Percentiles rank a stretch among this genome's conserved stretches.
These are phyloP conservation scores for Hypotaenidia okinawae DNA, from an alignment of 2,797 vertebrate species.

Conservation along the genomic window DNA sequence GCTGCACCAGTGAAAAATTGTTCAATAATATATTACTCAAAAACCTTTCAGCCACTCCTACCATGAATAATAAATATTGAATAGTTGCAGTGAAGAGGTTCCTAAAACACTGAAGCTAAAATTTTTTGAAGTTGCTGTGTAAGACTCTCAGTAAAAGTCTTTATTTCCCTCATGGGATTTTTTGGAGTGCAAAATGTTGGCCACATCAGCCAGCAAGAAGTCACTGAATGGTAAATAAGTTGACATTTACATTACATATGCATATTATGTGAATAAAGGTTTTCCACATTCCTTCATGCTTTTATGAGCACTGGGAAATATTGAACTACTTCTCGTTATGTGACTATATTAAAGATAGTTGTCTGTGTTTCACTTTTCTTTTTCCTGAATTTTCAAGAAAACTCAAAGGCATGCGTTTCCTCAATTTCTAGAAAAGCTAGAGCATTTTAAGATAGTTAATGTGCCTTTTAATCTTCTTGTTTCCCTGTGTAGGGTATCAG, in stretches of 20 bases:
- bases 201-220: neutral
- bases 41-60: neutral
- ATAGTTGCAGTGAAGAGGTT: neutral
- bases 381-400: neutral
- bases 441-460: neutral
- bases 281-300: neutral
- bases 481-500: neutral
- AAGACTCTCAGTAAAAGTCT: neutral
- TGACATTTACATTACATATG: neutral
- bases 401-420: neutral
- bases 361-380: neutral
- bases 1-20: neutral
- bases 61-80: neutral
- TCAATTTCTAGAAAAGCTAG: neutral
- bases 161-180: neutral
- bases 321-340: neutral
- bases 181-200: neutral
- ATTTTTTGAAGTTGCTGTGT: neutral
- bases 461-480: neutral
- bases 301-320: neutral
- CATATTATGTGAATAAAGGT: neutral
- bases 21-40: neutral
- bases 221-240: neutral
- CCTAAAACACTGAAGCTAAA: neutral
- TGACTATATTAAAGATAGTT: neutral